Conservation (phyloP, 2,797 vertebrate species). For the Menidia menidia region DNA sequence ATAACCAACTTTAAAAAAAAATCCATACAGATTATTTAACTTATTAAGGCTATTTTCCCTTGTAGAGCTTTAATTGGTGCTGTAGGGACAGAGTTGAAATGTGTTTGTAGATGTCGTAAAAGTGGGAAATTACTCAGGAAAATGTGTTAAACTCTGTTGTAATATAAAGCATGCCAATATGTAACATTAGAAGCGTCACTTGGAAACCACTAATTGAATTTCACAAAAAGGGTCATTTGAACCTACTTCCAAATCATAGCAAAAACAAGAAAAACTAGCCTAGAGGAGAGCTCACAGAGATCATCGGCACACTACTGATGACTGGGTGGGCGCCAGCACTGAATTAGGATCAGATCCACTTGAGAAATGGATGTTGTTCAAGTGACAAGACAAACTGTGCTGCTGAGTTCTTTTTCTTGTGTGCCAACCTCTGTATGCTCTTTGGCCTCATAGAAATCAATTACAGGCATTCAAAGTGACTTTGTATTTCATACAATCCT, state of each 20-base stretch:
- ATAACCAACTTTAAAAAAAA: conserved; percentile 30
- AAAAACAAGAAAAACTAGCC: conserved; percentile 57
- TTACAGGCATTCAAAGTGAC: conserved; percentile 54
- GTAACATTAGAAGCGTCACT: conserved; percentile 64
- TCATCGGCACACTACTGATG: conserved; percentile 50
- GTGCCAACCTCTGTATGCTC: conserved; percentile 55
- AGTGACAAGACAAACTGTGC: conserved; percentile 52
- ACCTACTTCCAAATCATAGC: conserved; percentile 68
- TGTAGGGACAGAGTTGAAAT: conserved; percentile 22
- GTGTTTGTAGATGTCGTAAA: conserved; percentile 24
- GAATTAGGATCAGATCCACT: conserved; percentile 68
- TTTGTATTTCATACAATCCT: conserved; percentile 34
- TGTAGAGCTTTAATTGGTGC: background rate
- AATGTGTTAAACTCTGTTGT: conserved; percentile 18
- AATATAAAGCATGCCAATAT: conserved; percentile 27
- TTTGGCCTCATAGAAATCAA: conserved; percentile 50
- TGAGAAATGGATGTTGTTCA: conserved; percentile 48
- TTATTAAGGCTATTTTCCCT: conserved; percentile 34
- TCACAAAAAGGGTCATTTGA: conserved; percentile 74
- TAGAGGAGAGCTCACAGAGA: conserved; percentile 39
- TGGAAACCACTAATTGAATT: conserved; percentile 77
- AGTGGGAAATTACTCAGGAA: conserved; percentile 25
- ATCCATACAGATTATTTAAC: conserved; percentile 28
- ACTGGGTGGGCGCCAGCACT: conserved; percentile 65
- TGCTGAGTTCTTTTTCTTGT: conserved; percentile 42